These are phyloP conservation scores for Megaceryle maxima DNA, from an alignment of 2,113 vertebrate genomes.

Conservation along the genomic window DNA sequence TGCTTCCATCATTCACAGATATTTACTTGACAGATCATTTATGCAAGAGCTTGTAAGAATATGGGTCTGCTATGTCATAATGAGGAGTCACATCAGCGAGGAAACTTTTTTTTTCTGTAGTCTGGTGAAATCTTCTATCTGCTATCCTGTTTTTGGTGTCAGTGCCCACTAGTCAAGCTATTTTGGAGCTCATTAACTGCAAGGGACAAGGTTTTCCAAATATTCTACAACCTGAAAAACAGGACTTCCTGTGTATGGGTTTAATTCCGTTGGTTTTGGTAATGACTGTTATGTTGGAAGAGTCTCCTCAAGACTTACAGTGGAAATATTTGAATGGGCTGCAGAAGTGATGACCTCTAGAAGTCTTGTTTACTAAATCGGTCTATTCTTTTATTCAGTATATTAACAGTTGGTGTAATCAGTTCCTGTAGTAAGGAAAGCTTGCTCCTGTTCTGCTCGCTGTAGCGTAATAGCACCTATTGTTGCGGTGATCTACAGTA, in stretches of 20 bases:
- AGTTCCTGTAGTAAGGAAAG: not conserved
- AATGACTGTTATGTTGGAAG: not conserved
- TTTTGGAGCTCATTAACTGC: not conserved
- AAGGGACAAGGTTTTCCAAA: not conserved
- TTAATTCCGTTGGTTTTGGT: not conserved
- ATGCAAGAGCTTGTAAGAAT: too few species aligned
- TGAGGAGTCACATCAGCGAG: too few species aligned
- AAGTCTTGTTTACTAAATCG: not conserved
- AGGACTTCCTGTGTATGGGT: not conserved
- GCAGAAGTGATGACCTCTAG: not conserved
- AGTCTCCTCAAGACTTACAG: not conserved
- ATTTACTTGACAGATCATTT: too few species aligned
- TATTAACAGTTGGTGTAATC: not conserved
- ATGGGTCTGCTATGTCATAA: too few species aligned
- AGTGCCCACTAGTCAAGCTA: not conserved
- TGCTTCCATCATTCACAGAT: too few species aligned
- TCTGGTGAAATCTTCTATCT: too few species aligned
- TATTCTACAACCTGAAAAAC: not conserved
- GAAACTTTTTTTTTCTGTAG: too few species aligned
- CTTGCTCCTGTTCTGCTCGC: not conserved
- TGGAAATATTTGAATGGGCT: not conserved
- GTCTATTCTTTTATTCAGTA: not conserved
- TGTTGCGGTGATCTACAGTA: not conserved
- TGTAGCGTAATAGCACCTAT: not conserved
- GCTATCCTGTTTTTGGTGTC: not conserved